Conservation (phyloP, 1,140 invertebrate genomes). For the Drosophila santomea region DNA sequence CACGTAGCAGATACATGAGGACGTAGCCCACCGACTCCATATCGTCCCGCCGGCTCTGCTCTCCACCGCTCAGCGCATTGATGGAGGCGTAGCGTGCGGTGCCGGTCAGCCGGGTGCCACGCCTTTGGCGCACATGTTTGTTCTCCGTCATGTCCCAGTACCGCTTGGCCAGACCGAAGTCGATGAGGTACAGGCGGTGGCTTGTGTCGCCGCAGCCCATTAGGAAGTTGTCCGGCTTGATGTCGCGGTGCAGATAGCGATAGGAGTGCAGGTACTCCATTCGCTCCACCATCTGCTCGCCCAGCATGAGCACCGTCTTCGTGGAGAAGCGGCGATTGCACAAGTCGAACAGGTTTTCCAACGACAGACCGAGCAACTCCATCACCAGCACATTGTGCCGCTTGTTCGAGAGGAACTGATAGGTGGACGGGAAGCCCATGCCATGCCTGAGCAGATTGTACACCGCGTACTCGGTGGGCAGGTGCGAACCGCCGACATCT, state of each 20-base stretch:
- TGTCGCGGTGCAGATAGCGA: conserved; percentile 96
- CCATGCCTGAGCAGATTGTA: conserved; percentile 89
- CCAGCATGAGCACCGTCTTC: conserved; percentile 98
- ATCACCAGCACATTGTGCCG: conserved; percentile 97
- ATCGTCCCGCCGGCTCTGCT: conserved; percentile 95
- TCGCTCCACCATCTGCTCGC: conserved; percentile 95
- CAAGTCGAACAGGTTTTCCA: conserved; percentile 98
- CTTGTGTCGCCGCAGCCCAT: conserved; percentile 96
- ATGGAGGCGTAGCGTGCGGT: conserved; percentile 98
- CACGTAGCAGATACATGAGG: conserved; percentile 97
- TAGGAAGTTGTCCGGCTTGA: conserved; percentile 98
- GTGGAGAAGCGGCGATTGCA: conserved; percentile 96
- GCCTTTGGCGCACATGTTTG: conserved; percentile 94
- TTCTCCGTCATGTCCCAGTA: conserved; percentile 93
- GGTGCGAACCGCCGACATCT: conserved; percentile 94
- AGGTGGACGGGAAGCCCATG: conserved; percentile 96
- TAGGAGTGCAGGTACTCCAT: conserved; percentile 97
- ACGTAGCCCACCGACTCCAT: conserved; percentile 98
- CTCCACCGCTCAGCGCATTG: conserved; percentile 96
- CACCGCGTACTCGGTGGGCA: conserved; percentile 96
- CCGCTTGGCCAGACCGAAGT: conserved; percentile 98
- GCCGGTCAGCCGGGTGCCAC: conserved; percentile 97
- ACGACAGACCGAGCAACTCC: conserved; percentile 96
- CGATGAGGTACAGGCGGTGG: conserved; percentile 97
- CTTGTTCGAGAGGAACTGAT: conserved; percentile 93